phyloP scores from a whole-genome alignment of 2,888 invertebrate species.

The Idaea dimidiata region DNA sequence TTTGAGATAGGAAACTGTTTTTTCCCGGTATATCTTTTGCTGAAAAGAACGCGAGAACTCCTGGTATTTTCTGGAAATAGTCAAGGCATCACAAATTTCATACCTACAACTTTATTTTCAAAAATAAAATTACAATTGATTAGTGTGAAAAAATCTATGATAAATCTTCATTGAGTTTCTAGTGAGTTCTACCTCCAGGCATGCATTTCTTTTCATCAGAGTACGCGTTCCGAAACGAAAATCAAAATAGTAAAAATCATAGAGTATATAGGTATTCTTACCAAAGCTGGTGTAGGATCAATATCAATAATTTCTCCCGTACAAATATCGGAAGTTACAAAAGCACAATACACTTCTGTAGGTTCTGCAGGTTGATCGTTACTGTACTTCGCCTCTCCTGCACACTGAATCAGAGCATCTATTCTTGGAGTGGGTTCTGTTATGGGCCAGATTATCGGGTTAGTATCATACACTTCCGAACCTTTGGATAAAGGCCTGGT shows the following conservation, averaged over 20 bases:
- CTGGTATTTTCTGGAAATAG: constrained; percentile 79
- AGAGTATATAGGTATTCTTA: constrained; percentile 41
- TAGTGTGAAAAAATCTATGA: background rate
- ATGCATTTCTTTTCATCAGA: too few species aligned
- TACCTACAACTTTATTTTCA: background rate
- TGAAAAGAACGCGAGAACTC: constrained; percentile 83
- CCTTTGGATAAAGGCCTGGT: constrained; percentile 82
- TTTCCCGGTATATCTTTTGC: constrained; percentile 85
- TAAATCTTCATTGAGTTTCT: background rate
- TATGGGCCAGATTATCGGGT: constrained; percentile 83
- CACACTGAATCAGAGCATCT: constrained; percentile 81
- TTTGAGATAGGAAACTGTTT: constrained; percentile 76
- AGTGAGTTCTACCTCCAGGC: too few species aligned
- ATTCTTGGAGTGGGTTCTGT: constrained; percentile 84
- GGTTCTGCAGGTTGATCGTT: constrained; percentile 81
- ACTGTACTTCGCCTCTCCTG: constrained; percentile 85
- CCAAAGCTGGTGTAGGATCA: constrained; percentile 83
- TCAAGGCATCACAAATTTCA: background rate
- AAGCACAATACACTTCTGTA: constrained; percentile 85
- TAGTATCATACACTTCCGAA: constrained; percentile 82
- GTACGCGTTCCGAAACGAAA: too few species aligned
- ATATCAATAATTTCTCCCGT: constrained; percentile 81
- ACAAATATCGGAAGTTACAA: constrained; percentile 79
- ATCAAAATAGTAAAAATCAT: too few species aligned
- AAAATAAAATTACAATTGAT: background rate